Conservation (phyloP, 2,113 vertebrate genomes). For the Tachysurus vachellii region DNA sequence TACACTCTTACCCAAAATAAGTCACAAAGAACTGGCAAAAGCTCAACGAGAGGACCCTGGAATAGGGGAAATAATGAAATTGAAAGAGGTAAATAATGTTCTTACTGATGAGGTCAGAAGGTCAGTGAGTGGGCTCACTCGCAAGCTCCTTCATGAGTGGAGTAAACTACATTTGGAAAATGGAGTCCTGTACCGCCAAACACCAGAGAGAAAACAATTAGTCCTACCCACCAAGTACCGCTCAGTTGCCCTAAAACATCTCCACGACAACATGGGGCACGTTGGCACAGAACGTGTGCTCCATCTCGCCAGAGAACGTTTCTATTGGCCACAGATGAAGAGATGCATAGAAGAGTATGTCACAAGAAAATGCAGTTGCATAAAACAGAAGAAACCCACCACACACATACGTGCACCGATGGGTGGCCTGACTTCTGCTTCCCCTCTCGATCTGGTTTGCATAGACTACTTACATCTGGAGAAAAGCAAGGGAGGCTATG, state of each 20-base stretch:
- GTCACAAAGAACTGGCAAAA: background rate
- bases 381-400: constrained; percentile 21
- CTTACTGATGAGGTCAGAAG: background rate
- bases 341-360: constrained; percentile 17
- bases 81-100: background rate
- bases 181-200: background rate
- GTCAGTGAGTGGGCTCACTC: background rate
- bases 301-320: background rate
- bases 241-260: background rate
- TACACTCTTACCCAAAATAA: background rate
- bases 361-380: constrained; percentile 28
- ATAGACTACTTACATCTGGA: too few relatives aligned
- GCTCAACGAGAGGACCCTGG: background rate
- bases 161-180: background rate
- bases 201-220: background rate
- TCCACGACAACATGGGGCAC: constrained; percentile 34
- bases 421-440: too few relatives aligned
- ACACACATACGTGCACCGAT: background rate
- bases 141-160: background rate
- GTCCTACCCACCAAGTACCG: background rate
- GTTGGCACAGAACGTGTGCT: background rate
- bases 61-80: background rate
- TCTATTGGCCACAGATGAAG: constrained; percentile 10
- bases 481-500: too few relatives aligned
- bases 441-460: too few relatives aligned